A percentile compares a stretch with the other conserved stretches of the same genome.
Conservation (phyloP, 2,888 invertebrate genomes). For the Rhagium mordax region DNA sequence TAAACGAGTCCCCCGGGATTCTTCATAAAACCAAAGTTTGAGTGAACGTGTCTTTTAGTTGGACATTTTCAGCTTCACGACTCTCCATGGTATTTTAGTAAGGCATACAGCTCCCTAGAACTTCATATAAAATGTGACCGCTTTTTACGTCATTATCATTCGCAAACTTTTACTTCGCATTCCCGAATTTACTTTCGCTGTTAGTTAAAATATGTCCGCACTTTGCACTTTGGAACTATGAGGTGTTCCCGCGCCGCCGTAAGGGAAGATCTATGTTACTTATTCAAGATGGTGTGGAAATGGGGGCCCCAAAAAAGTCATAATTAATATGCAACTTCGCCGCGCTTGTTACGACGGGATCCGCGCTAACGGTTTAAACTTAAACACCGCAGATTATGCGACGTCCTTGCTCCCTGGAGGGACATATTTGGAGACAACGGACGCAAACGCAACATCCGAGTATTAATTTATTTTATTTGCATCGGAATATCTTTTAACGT, state of each 20-base stretch:
- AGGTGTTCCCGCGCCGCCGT: neutral
- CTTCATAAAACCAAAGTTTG: slow-evolving; percentile 50
- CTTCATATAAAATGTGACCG: slow-evolving; percentile 29
- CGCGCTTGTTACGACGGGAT: too few relatives aligned
- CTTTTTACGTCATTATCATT: slow-evolving; percentile 32
- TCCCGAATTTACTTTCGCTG: slow-evolving; percentile 1
- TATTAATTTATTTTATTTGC: too few relatives aligned
- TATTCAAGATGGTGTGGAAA: neutral
- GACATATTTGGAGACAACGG: too few relatives aligned
- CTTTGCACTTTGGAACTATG: neutral
- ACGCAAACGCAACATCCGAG: too few relatives aligned
- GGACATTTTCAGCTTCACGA: slow-evolving; percentile 36
- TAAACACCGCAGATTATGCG: too few relatives aligned
- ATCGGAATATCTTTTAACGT: too few relatives aligned
- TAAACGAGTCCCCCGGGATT: slow-evolving; percentile 45
- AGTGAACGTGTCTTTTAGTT: slow-evolving; percentile 45
- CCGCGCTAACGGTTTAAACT: too few relatives aligned
- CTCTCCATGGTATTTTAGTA: slow-evolving; percentile 33
- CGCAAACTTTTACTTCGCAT: slow-evolving; percentile 23
- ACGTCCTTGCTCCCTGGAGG: too few relatives aligned
- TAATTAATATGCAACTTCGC: too few relatives aligned
- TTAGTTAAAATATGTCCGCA: slow-evolving; percentile 6
- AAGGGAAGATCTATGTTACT: neutral
- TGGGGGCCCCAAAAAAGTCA: neutral
- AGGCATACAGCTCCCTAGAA: slow-evolving; percentile 26